Conservation (phyloP, 2,888 invertebrate species). For the Sclerodermus sp. region DNA sequence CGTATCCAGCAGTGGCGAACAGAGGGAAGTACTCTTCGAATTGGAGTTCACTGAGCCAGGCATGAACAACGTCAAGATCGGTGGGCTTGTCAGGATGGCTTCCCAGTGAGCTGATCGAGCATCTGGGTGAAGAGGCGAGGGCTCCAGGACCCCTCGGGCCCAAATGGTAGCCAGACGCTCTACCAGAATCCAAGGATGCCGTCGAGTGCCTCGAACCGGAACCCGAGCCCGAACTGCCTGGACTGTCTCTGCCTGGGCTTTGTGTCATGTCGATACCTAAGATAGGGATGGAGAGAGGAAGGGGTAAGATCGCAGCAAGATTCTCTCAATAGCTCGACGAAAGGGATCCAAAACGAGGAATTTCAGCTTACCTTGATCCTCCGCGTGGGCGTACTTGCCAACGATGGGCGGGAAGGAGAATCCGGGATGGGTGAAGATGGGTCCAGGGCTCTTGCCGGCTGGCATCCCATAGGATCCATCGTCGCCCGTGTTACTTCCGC, state of each 20-base stretch:
- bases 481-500: slow-evolving; percentile 43
- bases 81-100: slow-evolving; percentile 55
- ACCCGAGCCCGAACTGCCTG: slow-evolving; percentile 86
- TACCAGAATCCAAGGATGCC: slow-evolving; percentile 87
- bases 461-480: slow-evolving; percentile 62
- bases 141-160: slow-evolving; percentile 63
- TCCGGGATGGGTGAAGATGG: slow-evolving; percentile 67
- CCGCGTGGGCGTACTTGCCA: slow-evolving; percentile 60
- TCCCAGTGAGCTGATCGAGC: slow-evolving; percentile 67
- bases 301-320: no score
- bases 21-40: slow-evolving; percentile 94
- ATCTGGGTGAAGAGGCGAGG: slow-evolving; percentile 66
- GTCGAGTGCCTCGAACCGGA: slow-evolving; percentile 89
- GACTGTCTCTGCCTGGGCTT: slow-evolving; percentile 91
- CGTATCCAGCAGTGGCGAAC: slow-evolving; percentile 94
- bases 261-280: slow-evolving; percentile 58
- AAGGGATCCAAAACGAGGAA: no score
- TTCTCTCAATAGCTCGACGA: no score
- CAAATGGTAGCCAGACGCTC: slow-evolving; percentile 78
- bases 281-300: slow-evolving; percentile 11
- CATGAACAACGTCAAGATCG: slow-evolving; percentile 91
- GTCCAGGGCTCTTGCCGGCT: slow-evolving; percentile 67
- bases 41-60: slow-evolving; percentile 91
- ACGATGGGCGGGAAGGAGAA: slow-evolving; percentile 73
- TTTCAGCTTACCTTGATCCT: slow-evolving; percentile 59